Percentiles rank a stretch among this genome's conserved stretches.
These are phyloP conservation scores for Gallinago jamesoni DNA, from an alignment of 2,113 vertebrate genomes.

Conservation along the genomic window DNA sequence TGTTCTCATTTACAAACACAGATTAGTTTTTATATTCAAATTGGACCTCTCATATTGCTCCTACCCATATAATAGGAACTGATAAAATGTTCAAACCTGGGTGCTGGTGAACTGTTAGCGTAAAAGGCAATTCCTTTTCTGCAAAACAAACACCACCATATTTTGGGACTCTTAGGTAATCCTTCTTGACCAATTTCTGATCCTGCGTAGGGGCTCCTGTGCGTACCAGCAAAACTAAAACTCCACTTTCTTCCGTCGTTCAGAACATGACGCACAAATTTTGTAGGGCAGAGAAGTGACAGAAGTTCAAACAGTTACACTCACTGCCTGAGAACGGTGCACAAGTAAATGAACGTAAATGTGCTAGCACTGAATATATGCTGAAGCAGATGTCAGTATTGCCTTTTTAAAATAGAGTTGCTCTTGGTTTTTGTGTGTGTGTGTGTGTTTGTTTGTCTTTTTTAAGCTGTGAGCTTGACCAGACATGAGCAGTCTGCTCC, in stretches of 20 bases:
- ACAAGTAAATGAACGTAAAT: conserved; percentile 10
- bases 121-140: not conserved
- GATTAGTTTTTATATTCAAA: not conserved
- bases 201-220: not conserved
- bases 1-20: not conserved
- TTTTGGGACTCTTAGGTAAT: not conserved
- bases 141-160: not conserved
- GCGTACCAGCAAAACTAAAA: not conserved
- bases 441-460: not conserved
- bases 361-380: conserved; percentile 32
- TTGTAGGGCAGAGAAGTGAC: not conserved
- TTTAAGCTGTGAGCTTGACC: conserved; percentile 93
- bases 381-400: conserved; percentile 50
- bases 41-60: not conserved
- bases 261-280: not conserved
- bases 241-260: no score
- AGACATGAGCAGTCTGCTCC: conserved; percentile 98
- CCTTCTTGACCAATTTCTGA: not conserved
- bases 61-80: not conserved
- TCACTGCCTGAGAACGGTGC: not conserved
- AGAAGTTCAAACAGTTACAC: not conserved
- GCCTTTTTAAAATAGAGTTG: conserved; percentile 74
- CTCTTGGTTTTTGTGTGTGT: conserved; percentile 65
- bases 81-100: not conserved
- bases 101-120: not conserved